These are phyloP conservation scores for Hyperoplus lanceolatus DNA, from an alignment of 2,797 vertebrate species.

Conservation along the genomic window DNA sequence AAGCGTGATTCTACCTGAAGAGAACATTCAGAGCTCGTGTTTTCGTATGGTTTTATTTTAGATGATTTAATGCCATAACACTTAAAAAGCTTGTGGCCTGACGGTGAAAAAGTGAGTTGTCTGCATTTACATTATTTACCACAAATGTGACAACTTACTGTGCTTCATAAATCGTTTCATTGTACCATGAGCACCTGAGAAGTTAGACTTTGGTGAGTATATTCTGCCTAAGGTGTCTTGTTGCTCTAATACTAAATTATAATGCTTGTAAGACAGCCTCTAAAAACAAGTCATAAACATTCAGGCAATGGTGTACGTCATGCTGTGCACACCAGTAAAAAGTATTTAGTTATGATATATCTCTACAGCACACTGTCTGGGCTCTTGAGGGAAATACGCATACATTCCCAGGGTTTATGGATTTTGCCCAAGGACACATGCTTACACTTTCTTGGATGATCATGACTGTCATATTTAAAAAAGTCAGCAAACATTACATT, in stretches of 20 bases:
- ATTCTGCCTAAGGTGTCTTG: conserved; percentile 18
- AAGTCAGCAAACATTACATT: neutral
- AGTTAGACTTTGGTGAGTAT: conserved; percentile 4
- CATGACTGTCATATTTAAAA: neutral
- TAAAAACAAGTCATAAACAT: conserved; percentile 10
- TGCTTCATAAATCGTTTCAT: conserved; percentile 12
- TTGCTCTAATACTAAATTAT: conserved; percentile 20
- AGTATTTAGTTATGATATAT: neutral
- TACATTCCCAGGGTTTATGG: neutral
- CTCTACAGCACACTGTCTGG: neutral
- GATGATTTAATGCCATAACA: neutral
- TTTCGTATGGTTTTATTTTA: neutral
- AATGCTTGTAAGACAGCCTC: conserved; percentile 8
- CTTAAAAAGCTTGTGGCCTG: neutral
- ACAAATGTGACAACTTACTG: neutral
- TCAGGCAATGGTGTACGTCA: neutral
- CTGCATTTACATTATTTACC: conserved; percentile 8
- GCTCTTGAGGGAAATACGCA: neutral
- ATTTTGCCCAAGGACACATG: neutral
- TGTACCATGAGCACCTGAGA: neutral
- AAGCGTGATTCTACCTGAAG: neutral
- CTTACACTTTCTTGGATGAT: neutral
- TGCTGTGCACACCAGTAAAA: neutral
- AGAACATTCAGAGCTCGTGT: neutral
- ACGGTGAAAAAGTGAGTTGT: neutral